Conservation (phyloP, 2,888 invertebrate genomes). For the Andrena hattorfiana region DNA sequence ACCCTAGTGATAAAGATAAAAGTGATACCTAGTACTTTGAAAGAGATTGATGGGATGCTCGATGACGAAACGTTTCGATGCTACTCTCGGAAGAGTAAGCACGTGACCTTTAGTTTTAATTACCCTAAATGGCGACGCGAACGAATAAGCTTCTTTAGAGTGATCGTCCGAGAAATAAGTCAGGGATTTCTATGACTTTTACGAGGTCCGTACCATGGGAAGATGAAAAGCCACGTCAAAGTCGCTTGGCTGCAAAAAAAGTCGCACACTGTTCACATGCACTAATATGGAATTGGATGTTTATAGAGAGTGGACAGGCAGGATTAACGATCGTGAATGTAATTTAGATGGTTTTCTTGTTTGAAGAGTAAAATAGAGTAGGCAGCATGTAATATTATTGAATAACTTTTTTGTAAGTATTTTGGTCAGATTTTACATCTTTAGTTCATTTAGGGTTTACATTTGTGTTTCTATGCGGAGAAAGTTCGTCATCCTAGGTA, state of each 20-base stretch:
- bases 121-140: conserved; percentile 43
- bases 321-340: conserved; percentile 5
- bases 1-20: conserved; percentile 9
- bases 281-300: conserved; percentile 29
- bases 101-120: conserved; percentile 41
- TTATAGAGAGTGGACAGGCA: background rate
- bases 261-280: background rate
- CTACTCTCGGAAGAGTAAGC: conserved; percentile 19
- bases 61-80: conserved; percentile 28
- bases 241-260: conserved; percentile 16
- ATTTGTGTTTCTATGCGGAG: too few relatives aligned
- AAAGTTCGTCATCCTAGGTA: too few relatives aligned
- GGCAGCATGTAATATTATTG: background rate
- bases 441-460: too few relatives aligned
- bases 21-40: background rate
- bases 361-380: background rate
- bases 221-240: conserved; percentile 30
- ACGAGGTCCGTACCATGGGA: background rate
- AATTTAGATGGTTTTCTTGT: background rate
- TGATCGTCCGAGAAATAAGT: conserved; percentile 23
- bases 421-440: too few relatives aligned
- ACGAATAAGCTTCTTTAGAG: conserved; percentile 29
- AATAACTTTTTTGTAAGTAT: too few relatives aligned
- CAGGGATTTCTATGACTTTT: conserved; percentile 13
- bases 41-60: conserved; percentile 23